Percentiles rank a stretch among this genome's conserved stretches.
phyloP scores from a whole-genome alignment of 2,888 invertebrate species.

The Phania funesta region DNA sequence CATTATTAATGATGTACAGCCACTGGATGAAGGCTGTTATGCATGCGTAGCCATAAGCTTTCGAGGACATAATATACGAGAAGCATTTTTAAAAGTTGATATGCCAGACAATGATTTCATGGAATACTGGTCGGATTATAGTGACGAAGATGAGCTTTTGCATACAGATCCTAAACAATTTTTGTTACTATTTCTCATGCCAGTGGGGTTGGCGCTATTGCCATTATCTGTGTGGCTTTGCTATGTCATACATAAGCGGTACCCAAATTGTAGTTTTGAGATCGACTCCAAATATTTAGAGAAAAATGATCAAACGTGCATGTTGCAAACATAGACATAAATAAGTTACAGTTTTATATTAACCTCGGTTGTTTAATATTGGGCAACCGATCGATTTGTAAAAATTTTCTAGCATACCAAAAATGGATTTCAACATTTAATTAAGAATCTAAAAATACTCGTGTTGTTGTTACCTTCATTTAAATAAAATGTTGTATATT shows the following conservation, averaged over 20 bases:
- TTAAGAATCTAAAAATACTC: no score
- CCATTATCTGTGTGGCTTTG: slow-evolving; percentile 78
- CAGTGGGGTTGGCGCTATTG: slow-evolving; percentile 76
- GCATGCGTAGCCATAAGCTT: slow-evolving; percentile 79
- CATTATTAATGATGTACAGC: slow-evolving; percentile 75
- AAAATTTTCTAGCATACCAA: no score
- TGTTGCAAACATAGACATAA: background rate
- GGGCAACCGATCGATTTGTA: no score
- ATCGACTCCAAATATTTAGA: slow-evolving; percentile 70
- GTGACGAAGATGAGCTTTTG: slow-evolving; percentile 67
- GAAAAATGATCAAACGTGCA: slow-evolving; percentile 72
- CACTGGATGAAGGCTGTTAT: slow-evolving; percentile 76
- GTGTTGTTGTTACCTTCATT: no score
- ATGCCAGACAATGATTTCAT: slow-evolving; percentile 69
- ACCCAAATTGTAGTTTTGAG: slow-evolving; percentile 39
- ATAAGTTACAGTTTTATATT: no score
- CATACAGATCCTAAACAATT: slow-evolving; percentile 73
- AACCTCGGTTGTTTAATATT: no score
- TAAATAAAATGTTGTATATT: no score
- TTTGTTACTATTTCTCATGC: slow-evolving; percentile 77
- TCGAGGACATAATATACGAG: slow-evolving; percentile 76
- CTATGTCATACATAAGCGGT: slow-evolving; percentile 73
- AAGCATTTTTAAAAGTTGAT: slow-evolving; percentile 75
- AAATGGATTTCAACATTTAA: no score
- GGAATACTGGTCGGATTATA: slow-evolving; percentile 76